A percentile compares a stretch with the other conserved stretches of the same genome.
Conservation (phyloP, 2,888 invertebrate species). For the Lasioglossum morio region DNA sequence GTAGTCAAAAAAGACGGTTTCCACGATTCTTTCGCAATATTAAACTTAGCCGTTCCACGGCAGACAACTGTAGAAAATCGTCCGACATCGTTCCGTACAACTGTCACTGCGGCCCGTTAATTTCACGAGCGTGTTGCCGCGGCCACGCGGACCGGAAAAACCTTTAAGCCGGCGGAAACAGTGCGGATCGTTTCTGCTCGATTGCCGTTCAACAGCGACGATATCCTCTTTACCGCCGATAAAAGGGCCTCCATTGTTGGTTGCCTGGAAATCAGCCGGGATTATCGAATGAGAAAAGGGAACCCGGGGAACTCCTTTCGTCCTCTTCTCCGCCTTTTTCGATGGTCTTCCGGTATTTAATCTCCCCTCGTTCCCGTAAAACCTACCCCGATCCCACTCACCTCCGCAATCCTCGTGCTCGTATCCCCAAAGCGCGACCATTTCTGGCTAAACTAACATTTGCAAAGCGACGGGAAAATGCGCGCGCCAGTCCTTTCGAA, state of each 20-base stretch:
- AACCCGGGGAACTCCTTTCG: constrained; percentile 39
- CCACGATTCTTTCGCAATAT: background rate
- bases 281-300: constrained; percentile 68
- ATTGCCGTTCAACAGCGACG: constrained; percentile 73
- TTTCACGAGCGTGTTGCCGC: constrained; percentile 28
- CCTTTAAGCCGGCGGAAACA: constrained; percentile 67
- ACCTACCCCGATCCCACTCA: background rate
- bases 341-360: constrained; percentile 24
- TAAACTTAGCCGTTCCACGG: background rate
- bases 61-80: background rate
- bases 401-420: background rate
- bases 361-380: background rate
- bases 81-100: constrained; percentile 21
- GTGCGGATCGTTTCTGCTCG: constrained; percentile 75
- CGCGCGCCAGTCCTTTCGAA: background rate
- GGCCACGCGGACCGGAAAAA: constrained; percentile 59
- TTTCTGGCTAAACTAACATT: background rate
- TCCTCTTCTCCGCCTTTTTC: constrained; percentile 42
- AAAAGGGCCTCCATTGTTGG: constrained; percentile 64
- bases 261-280: constrained; percentile 67
- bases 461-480: background rate
- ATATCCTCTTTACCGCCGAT: constrained; percentile 73
- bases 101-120: constrained; percentile 30
- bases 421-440: background rate
- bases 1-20: background rate